phyloP scores from a whole-genome alignment of 2,113 vertebrate genomes.

The Rhombomys opimus region DNA sequence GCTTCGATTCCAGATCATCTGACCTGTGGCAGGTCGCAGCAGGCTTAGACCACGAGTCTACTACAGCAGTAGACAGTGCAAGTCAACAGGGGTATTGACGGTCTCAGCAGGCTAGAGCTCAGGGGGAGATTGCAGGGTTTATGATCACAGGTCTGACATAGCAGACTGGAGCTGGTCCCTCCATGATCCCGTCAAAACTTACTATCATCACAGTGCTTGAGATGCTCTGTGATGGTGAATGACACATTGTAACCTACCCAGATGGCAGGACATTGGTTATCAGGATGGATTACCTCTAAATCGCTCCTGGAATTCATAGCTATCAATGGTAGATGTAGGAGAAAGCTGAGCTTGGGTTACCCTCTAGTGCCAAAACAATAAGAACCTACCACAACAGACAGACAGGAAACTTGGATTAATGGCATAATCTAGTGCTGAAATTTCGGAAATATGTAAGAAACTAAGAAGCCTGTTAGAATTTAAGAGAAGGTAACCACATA shows the following conservation, averaged over 20 bases:
- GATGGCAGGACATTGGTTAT: background rate
- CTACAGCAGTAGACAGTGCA: background rate
- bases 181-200: no score
- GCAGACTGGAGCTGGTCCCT: background rate
- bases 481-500: background rate
- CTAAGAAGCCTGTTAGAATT: background rate
- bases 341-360: background rate
- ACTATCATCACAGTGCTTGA: background rate
- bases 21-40: background rate
- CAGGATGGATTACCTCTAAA: background rate
- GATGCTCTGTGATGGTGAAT: background rate
- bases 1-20: background rate
- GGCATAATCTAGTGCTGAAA: background rate
- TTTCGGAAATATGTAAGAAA: background rate
- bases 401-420: background rate
- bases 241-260: background rate
- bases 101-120: background rate
- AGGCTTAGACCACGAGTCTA: background rate
- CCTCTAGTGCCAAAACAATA: conserved; percentile 35
- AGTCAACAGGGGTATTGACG: background rate
- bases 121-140: background rate
- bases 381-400: background rate
- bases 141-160: background rate
- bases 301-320: background rate
- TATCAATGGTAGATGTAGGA: background rate